Percentiles rank a stretch among this genome's conserved stretches.
phyloP scores from a whole-genome alignment of 2,797 vertebrate species.

The Tokudaia muenninki region DNA sequence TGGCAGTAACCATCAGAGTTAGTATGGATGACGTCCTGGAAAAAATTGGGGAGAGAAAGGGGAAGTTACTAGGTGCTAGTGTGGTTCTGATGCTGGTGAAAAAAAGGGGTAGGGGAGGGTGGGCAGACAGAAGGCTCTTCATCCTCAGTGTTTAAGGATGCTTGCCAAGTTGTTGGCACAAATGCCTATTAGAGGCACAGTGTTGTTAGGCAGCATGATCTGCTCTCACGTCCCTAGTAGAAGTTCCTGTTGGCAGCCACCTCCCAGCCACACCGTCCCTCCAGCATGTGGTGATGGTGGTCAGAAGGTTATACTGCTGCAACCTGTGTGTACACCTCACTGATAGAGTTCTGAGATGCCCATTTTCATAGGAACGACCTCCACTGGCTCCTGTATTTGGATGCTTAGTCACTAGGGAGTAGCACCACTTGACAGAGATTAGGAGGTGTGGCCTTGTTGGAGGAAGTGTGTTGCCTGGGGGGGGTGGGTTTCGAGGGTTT shows the following conservation, averaged over 20 bases:
- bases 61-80: rapidly evolving
- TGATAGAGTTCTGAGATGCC: background rate
- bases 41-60: background rate
- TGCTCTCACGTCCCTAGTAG: background rate
- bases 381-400: background rate
- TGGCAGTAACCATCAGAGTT: rapidly evolving
- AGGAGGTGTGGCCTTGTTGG: background rate
- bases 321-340: rapidly evolving
- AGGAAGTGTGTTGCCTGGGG: background rate
- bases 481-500: background rate
- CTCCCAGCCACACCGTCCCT: background rate
- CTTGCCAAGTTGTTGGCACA: background rate
- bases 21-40: background rate
- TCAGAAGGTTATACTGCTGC: too few species aligned
- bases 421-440: background rate
- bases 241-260: background rate
- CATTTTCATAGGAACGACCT: rapidly evolving
- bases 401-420: too few species aligned
- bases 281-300: rapidly evolving
- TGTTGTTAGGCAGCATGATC: rapidly evolving
- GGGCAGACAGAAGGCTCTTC: background rate
- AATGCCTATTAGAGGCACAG: background rate
- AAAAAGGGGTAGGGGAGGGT: too few species aligned
- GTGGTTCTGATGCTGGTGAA: background rate
- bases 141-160: too few species aligned